These are phyloP conservation scores for Cavia aperea DNA, from an alignment of 2,113 vertebrate genomes.

Conservation along the genomic window DNA sequence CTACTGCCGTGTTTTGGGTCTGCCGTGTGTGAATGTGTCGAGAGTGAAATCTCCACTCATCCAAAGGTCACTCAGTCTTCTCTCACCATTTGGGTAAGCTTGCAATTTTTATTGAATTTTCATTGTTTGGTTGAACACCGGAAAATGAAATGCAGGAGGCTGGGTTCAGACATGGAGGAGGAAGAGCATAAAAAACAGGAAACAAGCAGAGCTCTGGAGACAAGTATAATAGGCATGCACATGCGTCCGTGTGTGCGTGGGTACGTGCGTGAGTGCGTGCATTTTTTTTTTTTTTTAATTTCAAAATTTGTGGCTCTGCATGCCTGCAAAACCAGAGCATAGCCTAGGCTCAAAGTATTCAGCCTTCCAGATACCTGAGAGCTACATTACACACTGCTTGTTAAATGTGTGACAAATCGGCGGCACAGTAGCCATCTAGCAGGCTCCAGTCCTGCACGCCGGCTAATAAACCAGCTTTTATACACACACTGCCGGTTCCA, in stretches of 20 bases:
- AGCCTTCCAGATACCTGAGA: conserved; percentile 63
- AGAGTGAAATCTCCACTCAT: not conserved
- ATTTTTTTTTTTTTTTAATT: too few species aligned
- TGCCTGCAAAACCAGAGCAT: conserved; percentile 35
- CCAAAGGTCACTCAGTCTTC: not conserved
- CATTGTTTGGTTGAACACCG: too few species aligned
- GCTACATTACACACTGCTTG: conserved; percentile 76
- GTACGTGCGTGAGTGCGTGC: not conserved
- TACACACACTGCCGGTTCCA: conserved; percentile 80
- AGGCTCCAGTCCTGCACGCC: conserved; percentile 67
- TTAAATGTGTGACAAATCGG: conserved; percentile 72
- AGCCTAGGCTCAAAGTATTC: conserved; percentile 56
- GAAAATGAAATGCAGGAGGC: not conserved
- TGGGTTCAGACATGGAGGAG: rapidly evolving
- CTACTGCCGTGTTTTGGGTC: rapidly evolving
- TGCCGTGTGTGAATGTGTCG: not conserved
- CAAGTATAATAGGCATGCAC: not conserved
- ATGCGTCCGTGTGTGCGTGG: not conserved
- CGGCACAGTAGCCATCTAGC: conserved; percentile 63
- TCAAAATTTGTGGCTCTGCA: conserved; percentile 47
- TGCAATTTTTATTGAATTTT: not conserved
- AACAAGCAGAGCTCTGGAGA: not conserved
- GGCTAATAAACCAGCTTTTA: conserved; percentile 72
- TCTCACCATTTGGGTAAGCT: not conserved
- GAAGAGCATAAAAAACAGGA: not conserved